A percentile compares a stretch with the other conserved stretches of the same genome.
Conservation (phyloP, 2,797 vertebrate species). For the Lycodopsis pacificus region DNA sequence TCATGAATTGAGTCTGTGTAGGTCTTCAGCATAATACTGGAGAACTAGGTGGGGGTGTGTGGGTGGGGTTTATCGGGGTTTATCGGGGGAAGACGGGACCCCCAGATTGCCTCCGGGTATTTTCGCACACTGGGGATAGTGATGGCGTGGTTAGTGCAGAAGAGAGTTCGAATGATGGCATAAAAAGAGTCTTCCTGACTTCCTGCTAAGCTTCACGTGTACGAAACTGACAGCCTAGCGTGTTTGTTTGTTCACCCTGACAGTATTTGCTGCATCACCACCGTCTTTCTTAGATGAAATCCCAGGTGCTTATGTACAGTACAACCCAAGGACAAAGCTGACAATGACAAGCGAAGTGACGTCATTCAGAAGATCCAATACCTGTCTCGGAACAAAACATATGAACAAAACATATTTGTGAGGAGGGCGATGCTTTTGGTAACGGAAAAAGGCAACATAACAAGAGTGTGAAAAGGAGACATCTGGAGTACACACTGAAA, state of each 20-base stretch:
- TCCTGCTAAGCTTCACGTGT: conserved; percentile 2
- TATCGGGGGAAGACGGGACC: not conserved
- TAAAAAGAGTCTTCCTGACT: not conserved
- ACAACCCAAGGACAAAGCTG: conserved; percentile 50
- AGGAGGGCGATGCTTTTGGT: conserved; percentile 25
- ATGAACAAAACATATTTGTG: conserved; percentile 29
- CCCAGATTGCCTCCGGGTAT: not conserved
- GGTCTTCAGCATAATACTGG: not conserved
- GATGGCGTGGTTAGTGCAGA: not conserved
- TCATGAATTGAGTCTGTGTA: not conserved
- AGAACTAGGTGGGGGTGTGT: not conserved
- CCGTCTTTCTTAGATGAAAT: conserved; percentile 29
- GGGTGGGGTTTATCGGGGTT: not conserved
- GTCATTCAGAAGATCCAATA: conserved; percentile 26
- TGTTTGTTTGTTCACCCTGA: conserved; percentile 62
- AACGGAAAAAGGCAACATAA: not conserved
- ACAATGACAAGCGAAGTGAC: conserved; percentile 33
- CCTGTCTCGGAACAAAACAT: conserved; percentile 25
- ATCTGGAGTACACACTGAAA: conserved; percentile 9
- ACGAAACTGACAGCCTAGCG: conserved; percentile 8
- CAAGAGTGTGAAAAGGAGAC: conserved; percentile 45
- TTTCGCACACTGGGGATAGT: not conserved
- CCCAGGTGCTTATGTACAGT: conserved; percentile 52
- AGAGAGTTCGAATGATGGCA: not conserved
- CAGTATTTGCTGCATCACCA: conserved; percentile 38